phyloP scores from a whole-genome alignment of 2,888 invertebrate species.

The Iphiclides podalirius region DNA sequence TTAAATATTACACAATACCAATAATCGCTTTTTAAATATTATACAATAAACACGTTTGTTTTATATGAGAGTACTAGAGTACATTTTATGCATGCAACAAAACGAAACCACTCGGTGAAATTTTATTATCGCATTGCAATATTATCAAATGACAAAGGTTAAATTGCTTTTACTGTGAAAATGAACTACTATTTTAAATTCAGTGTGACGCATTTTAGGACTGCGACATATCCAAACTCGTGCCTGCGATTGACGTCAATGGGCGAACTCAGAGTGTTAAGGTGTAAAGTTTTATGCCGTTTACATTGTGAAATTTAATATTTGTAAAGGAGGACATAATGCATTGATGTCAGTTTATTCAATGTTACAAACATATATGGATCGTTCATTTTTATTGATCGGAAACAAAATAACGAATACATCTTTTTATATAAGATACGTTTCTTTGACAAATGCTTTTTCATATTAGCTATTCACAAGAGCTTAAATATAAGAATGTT shows the following conservation, averaged over 20 bases:
- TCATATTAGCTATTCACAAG: no score
- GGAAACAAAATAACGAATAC: no score
- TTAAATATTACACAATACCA: no score
- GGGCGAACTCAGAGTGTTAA: background rate
- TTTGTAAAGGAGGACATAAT: slow-evolving; percentile 3
- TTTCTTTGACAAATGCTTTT: no score
- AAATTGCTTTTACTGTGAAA: slow-evolving; percentile 3
- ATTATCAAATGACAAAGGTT: background rate
- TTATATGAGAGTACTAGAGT: no score
- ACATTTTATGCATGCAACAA: background rate
- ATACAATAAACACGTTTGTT: no score
- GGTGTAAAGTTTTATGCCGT: slow-evolving; percentile 5
- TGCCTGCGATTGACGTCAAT: slow-evolving; percentile 21
- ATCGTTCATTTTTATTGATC: no score
- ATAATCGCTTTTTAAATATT: no score
- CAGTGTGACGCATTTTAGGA: slow-evolving; percentile 18
- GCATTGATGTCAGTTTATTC: no score
- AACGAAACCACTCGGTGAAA: background rate
- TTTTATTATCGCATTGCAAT: slow-evolving; percentile 1
- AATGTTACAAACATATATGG: no score
- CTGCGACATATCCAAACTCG: slow-evolving; percentile 8
- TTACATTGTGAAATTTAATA: slow-evolving; percentile 19
- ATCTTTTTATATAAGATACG: no score
- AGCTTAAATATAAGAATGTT: no score
- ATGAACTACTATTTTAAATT: slow-evolving; percentile 4